A percentile compares a stretch with the other conserved stretches of the same genome.
phyloP scores from a whole-genome alignment of 2,888 invertebrate species.

The Odontocerum albicorne region DNA sequence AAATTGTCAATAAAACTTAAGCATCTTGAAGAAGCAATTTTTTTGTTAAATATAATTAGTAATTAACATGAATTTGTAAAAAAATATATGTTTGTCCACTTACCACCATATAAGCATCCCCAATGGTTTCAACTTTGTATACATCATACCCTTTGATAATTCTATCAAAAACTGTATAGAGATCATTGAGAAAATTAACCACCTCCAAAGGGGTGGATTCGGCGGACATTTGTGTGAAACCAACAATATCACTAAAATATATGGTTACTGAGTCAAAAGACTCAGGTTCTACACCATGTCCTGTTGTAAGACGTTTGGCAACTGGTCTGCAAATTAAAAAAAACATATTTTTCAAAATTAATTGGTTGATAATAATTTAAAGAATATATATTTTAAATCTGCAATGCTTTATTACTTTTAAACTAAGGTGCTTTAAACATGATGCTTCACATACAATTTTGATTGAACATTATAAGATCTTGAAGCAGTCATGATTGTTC shows the following conservation, averaged over 20 bases:
- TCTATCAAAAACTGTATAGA: slow-evolving; percentile 95
- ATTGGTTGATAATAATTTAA: no score
- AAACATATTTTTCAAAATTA: neutral
- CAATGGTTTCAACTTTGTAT: slow-evolving; percentile 96
- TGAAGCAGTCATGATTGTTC: no score
- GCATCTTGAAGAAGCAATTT: neutral
- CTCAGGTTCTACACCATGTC: slow-evolving; percentile 90
- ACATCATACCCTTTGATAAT: slow-evolving; percentile 97
- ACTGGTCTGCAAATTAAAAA: slow-evolving; percentile 68
- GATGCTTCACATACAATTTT: no score
- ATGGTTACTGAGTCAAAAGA: slow-evolving; percentile 93
- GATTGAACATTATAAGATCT: no score
- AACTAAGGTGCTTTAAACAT: no score
- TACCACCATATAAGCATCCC: slow-evolving; percentile 73
- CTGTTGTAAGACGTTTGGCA: slow-evolving; percentile 82
- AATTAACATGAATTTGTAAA: neutral
- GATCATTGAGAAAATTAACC: slow-evolving; percentile 95
- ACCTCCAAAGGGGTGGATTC: slow-evolving; percentile 92
- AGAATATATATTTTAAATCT: neutral
- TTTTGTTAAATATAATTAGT: neutral
- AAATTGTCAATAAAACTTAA: no score
- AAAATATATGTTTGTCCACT: no score
- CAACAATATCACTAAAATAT: slow-evolving; percentile 97
- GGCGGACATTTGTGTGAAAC: slow-evolving; percentile 94
- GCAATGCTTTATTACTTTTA: no score